A percentile compares a stretch with the other conserved stretches of the same genome.
Conservation (phyloP, 2,888 invertebrate genomes). For the Drosophila setosimentum region DNA sequence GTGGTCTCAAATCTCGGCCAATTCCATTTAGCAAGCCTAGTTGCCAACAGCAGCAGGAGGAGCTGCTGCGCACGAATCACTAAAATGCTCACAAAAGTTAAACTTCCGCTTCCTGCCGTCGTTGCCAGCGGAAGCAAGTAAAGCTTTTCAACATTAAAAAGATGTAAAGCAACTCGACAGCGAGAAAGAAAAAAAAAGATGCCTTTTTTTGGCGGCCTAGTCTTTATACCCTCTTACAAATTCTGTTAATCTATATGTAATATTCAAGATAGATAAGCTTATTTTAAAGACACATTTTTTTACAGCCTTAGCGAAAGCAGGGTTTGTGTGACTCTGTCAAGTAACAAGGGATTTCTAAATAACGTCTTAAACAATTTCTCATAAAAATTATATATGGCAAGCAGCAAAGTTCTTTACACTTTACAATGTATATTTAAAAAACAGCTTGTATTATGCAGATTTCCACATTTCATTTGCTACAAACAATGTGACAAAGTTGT, state of each 20-base stretch:
- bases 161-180: conserved; percentile 76
- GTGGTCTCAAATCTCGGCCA: conserved; percentile 28
- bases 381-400: neutral
- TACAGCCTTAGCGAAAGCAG: neutral
- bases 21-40: conserved; percentile 30
- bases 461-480: conserved; percentile 4
- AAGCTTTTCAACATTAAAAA: conserved; percentile 82
- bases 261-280: neutral
- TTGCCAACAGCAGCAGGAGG: conserved; percentile 13
- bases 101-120: conserved; percentile 77
- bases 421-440: neutral
- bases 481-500: conserved; percentile 38
- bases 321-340: neutral
- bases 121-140: conserved; percentile 74
- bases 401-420: neutral
- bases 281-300: neutral
- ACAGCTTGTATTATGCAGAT: conserved; percentile 9
- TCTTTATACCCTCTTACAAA: conserved; percentile 44
- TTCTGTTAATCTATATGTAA: conserved; percentile 12
- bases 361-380: neutral
- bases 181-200: conserved; percentile 29
- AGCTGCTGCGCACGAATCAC: conserved; percentile 73
- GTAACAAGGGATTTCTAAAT: neutral
- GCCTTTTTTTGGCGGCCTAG: conserved; percentile 1
- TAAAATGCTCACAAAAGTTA: conserved; percentile 81